Evolutionary conservation across 2,888 invertebrate genomes (phyloP).

Genomic region (Phengaris arion): DNA sequence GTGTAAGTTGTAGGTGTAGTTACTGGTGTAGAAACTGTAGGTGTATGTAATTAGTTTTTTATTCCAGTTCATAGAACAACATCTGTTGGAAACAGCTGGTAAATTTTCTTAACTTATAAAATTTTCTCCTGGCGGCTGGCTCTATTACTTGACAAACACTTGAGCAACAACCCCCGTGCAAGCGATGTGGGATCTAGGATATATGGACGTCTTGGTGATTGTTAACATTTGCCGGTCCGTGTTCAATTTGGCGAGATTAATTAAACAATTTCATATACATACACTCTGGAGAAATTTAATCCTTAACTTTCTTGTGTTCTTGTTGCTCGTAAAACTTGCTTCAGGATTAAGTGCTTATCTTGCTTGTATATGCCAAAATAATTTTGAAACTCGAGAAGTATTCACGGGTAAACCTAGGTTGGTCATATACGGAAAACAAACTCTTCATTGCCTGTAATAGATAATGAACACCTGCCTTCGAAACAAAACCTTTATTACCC

Average conservation of each 20-base stretch:
- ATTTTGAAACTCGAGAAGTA: not conserved
- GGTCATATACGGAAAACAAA: not conserved
- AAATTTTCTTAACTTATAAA: too few relatives aligned
- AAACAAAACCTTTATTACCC: too few relatives aligned
- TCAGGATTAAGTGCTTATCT: not conserved
- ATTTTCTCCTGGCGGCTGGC: too few relatives aligned
- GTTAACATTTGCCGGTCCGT: conserved; percentile 23
- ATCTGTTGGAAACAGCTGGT: too few relatives aligned
- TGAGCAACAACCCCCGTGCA: not conserved
- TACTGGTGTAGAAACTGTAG: too few relatives aligned
- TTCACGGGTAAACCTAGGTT: not conserved
- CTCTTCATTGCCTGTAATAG: too few relatives aligned
- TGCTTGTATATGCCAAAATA: conserved; percentile 6
- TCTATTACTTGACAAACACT: not conserved
- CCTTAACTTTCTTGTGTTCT: conserved; percentile 15
- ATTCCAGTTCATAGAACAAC: too few relatives aligned
- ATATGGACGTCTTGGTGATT: conserved; percentile 20
- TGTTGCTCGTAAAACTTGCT: conserved; percentile 2
- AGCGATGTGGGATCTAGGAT: conserved; percentile 4
- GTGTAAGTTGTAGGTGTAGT: too few relatives aligned
- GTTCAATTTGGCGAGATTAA: conserved; percentile 8
- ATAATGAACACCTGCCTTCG: too few relatives aligned
- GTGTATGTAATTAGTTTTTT: too few relatives aligned
- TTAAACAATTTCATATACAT: conserved; percentile 23
- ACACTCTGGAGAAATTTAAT: conserved; percentile 20